Evolutionary conservation across 2,888 invertebrate species (phyloP), one percentile per base, ranked within the genome.

Genomic region (Agrochola litura): DNA sequence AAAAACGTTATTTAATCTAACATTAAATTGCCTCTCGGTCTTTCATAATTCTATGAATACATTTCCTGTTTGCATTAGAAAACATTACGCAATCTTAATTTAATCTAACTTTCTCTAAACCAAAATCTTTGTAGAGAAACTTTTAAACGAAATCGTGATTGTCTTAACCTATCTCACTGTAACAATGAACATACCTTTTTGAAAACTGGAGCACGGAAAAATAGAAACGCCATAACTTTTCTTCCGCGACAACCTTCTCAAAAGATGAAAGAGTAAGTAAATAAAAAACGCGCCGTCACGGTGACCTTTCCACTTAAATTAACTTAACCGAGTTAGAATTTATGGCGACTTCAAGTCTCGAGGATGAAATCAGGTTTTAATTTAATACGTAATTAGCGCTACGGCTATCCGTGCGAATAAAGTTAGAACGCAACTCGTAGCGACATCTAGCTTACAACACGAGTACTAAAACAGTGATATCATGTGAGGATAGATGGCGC

Each of bases 401-500:
- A 61, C 2, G 56, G 25, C 37, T 52, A 37, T 69, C 16, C 10
- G n/a, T 16, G 14, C 1, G 5, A 78, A 70, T 63, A 64, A 67
- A 58, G 25, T 60, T 73, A 22, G n/a, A 77, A 66, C 52, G 75
- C 9, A 65, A 77, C 81, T 49, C 2, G 30, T 74, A 84, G 83
- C 90, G 92, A 85, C 92, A 89, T 91, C 92, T 92, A 82, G 49
- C 43, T 8, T 61, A 22, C 14, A 49, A 58, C 1, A 43, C 8
- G n/a, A 19, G 8, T 58, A 86, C 63, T 72, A 61, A 76, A 64
- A 64, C 68, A 63, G 30, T 65, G 22, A 25, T 12, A 54, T 8
- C 9, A 3, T 19, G 14, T 41, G 43, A 6, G 43, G 46, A 82
- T 78, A 92, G 92, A 92, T 91, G 92, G 92, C 91, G 90, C 66